Evolutionary conservation across 2,888 invertebrate species (phyloP), one percentile per base, ranked within the genome.

Genomic region (Apomyelois bistriatella): DNA sequence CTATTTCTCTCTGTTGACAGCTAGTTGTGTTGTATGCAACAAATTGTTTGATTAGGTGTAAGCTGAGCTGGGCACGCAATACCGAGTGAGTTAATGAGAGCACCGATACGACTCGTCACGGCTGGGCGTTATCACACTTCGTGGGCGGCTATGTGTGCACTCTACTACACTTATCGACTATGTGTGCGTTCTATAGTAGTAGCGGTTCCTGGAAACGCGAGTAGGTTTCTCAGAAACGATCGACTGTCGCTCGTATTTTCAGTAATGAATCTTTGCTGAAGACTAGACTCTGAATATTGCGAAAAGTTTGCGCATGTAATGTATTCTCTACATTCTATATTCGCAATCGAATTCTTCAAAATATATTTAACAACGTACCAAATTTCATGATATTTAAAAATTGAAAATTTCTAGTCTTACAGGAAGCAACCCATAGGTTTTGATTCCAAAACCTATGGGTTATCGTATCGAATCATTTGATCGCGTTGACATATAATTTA

Each of bases 131-230:
- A 88, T 88, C 87, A 86, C 81, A 54, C 76, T 80, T 76, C 82
- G 83, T 79, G 76, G 76, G 82, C 70, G 77, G 61, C 62, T 65
- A 65, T 75, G 80, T 81, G 83, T 84, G 83, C 54, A 48, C 36
- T 46, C 40, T 71, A 66, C 69, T 66, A 73, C 75, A 76, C 71
- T 65, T 71, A 66, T 63, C 72, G 61, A 65, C 68, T 62, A 69
- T 81, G 85, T 83, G 85, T 78, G 86, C 79, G 77, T 62, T 60
- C 65, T 38, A 74, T 22, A 22, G 22, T 88, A 87, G 87, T 88
- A 83, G 82, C 82, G 80, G 76, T 90, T 90, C 89, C 85, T 82
- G 84, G 89, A 89, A 90, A 79, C 81, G 79, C 86, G 85, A 81
- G 81, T 87, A 81, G 71, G 70, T 84, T 89, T 89, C 89, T 83